Conservation (phyloP, 2,797 vertebrate species). For the Sarcophilus harrisii region DNA sequence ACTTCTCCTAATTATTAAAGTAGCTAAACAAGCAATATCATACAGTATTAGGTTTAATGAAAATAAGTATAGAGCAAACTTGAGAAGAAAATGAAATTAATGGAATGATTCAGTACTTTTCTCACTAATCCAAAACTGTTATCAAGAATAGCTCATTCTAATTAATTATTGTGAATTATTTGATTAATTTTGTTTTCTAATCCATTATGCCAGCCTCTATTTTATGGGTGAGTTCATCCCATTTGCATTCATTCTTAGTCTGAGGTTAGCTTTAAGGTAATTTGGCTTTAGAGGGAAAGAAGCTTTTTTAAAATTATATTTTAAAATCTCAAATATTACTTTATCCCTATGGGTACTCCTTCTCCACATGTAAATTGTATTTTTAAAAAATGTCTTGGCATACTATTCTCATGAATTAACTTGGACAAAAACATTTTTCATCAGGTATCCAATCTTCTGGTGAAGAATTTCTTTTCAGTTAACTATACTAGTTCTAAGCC, state of each 20-base stretch:
- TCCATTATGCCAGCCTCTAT: background rate
- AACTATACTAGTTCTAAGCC: background rate
- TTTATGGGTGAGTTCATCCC: background rate
- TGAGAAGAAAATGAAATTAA: constrained; percentile 49
- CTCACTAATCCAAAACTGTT: constrained; percentile 10
- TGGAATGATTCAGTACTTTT: constrained; percentile 22
- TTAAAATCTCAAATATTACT: background rate
- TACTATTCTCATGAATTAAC: background rate
- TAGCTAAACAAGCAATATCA: constrained; percentile 7
- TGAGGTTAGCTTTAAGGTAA: background rate
- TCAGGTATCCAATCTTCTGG: background rate
- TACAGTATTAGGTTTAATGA: constrained; percentile 42
- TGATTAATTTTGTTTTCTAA: background rate
- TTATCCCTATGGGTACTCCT: background rate
- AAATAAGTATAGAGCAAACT: constrained; percentile 24
- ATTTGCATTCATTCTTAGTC: background rate
- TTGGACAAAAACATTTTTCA: background rate
- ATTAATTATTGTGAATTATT: background rate
- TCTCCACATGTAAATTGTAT: background rate
- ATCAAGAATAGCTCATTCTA: constrained; percentile 13
- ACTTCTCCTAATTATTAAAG: background rate
- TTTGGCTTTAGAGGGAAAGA: background rate
- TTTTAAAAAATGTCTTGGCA: background rate
- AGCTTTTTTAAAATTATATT: background rate
- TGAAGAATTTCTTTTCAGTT: background rate